A percentile compares a stretch with the other conserved stretches of the same genome.
Conservation (phyloP, 2,797 vertebrate species). For the Aldrovandia affinis region DNA sequence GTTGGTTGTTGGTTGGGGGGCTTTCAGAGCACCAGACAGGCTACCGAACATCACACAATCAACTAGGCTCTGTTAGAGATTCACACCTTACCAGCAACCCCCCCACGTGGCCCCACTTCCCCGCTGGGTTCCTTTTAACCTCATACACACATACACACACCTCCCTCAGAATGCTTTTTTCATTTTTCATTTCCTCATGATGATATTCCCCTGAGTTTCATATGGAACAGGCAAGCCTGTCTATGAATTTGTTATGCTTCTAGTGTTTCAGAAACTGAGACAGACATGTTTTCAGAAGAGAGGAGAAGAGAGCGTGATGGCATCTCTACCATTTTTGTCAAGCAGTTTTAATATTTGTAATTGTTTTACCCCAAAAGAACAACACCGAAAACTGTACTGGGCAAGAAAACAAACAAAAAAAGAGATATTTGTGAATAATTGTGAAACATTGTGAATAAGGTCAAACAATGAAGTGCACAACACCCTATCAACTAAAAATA, state of each 20-base stretch:
- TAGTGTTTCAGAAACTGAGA: background rate
- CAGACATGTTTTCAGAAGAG: background rate
- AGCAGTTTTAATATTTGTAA: too few relatives aligned
- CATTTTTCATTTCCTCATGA: too few relatives aligned
- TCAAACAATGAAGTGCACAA: background rate
- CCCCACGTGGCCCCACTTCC: background rate
- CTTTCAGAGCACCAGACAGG: background rate
- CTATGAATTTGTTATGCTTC: too few relatives aligned
- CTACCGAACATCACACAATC: background rate
- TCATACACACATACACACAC: background rate
- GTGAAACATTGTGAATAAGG: background rate
- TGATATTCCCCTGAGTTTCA: background rate
- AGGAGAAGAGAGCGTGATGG: background rate
- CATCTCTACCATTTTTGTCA: background rate
- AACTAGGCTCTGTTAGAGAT: background rate
- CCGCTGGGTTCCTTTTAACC: background rate
- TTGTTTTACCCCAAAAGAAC: background rate
- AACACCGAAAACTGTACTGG: background rate
- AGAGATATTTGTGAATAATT: background rate
- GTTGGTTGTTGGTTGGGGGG: background rate
- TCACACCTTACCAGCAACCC: background rate
- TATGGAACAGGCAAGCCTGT: background rate
- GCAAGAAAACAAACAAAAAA: background rate
- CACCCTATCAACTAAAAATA: background rate
- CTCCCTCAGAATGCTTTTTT: background rate